Base-by-base conservation (phyloP, 2,113 vertebrate genomes). In the Mormyrus iriodes region DNA sequence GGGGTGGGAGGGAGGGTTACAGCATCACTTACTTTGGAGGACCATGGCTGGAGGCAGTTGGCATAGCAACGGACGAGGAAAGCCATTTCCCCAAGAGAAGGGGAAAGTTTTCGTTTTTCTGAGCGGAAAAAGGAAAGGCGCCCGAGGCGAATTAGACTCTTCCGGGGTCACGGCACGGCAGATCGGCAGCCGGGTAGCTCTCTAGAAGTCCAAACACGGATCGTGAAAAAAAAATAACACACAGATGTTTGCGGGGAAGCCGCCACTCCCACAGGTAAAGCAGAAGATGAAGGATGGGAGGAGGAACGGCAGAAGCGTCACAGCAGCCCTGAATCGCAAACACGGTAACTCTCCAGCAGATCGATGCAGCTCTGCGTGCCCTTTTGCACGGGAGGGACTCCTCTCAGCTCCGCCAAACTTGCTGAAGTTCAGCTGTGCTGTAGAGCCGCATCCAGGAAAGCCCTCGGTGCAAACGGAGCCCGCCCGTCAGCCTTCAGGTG, bases 31-130 rank as follows among this genome's bases (percentile, higher is more conserved):
- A 99, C 98, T 99, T 99, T 99, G 94, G 98, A 98, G 94, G 98
- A 98, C 98, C 98, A 99, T 21, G 98, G 98, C 91, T 99, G 98
- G 95, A 99, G 96, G 95, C 98, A 99, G 97, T 99, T 99, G 97
- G 98, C 98, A 86, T 99, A 99, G 96, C 98, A 99, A 94, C 98
- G 98, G 93, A 99, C 97, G 91, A 99, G 98, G 96, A 99, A 99
- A 97, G 98, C 98, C 98, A 99, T 99, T 96, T 97, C 95, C 95
- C 92, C 90, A 90, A 93, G 96, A 94, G 93, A 93, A 93, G 93
- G 94, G 94, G 94, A 95, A 97, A 97, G 96, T 97, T 97, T 96
- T 95, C 94, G 95, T 95, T 95, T 91, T 15, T 31, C 90, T 89
- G 93, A 94, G 93, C 42, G 90, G 93, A 51, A 85, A 55, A 42